phyloP scores from a whole-genome alignment of 1,140 invertebrate species.

The Uloborus diversus region DNA sequence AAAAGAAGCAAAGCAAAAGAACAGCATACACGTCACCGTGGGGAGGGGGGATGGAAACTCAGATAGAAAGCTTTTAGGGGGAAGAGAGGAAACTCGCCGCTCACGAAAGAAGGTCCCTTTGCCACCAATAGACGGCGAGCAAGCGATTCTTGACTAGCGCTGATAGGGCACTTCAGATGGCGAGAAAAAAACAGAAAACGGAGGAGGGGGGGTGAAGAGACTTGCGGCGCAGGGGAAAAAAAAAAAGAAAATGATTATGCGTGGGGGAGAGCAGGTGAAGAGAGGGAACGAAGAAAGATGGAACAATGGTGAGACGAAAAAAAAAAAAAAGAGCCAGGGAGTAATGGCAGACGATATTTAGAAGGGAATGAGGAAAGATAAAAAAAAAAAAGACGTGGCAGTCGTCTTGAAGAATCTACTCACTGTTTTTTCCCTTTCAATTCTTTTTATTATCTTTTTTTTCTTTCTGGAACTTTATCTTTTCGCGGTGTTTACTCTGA shows the following conservation, averaged over 20 bases:
- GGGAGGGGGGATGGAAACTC: neutral
- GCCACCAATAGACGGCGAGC: slow-evolving; percentile 10
- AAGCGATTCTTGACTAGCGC: slow-evolving; percentile 2
- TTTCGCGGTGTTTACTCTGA: too few species aligned
- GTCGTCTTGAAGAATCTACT: neutral
- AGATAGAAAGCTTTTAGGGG: too few species aligned
- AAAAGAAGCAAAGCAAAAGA: slow-evolving; percentile 1
- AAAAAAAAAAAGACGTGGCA: neutral
- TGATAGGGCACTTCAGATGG: slow-evolving; percentile 24
- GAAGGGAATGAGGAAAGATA: slow-evolving; percentile 1
- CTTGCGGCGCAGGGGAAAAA: neutral
- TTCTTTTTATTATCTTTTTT: neutral
- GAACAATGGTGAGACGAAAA: neutral
- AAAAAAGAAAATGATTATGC: neutral
- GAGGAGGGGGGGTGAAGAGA: neutral
- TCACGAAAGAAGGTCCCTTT: slow-evolving; percentile 3
- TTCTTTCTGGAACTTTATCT: too few species aligned
- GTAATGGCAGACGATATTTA: slow-evolving; percentile 2
- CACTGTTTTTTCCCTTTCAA: neutral
- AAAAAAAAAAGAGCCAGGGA: neutral
- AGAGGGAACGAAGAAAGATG: neutral
- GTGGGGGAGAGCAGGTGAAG: neutral
- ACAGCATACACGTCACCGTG: neutral
- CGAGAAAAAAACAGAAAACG: slow-evolving; percentile 2
- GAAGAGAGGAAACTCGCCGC: neutral